These are phyloP conservation scores for Tragelaphus scriptus DNA, from an alignment of 2,113 vertebrate species.

Conservation along the genomic window DNA sequence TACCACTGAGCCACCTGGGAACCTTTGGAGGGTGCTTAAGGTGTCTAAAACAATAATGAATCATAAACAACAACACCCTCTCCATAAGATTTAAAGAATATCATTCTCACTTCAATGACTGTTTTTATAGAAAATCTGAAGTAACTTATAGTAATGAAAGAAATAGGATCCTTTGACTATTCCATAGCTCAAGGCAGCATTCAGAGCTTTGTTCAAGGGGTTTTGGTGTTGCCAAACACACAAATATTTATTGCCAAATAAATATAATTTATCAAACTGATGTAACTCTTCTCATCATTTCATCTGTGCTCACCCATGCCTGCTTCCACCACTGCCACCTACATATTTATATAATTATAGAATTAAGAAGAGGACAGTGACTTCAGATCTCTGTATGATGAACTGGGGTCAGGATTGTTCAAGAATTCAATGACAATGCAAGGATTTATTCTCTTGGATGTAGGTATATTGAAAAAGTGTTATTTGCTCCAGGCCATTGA, in stretches of 20 bases:
- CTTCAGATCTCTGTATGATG: background rate
- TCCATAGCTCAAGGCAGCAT: background rate
- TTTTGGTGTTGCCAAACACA: background rate
- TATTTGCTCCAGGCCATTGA: background rate
- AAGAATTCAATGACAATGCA: background rate
- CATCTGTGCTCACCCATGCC: too few relatives aligned
- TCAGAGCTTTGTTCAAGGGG: background rate
- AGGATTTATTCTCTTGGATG: background rate
- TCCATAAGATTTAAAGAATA: background rate
- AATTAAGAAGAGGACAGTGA: background rate
- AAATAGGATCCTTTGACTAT: background rate
- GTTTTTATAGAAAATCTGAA: background rate
- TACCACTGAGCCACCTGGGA: background rate
- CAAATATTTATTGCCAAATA: too few relatives aligned
- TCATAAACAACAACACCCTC: background rate
- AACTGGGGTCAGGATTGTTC: background rate
- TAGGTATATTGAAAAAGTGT: background rate
- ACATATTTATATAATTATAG: background rate
- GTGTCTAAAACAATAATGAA: background rate
- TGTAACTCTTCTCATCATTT: background rate
- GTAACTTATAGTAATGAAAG: background rate
- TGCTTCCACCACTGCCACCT: background rate
- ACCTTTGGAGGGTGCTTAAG: background rate
- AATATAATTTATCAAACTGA: background rate
- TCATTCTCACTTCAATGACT: background rate